Evolutionary conservation across 2,797 vertebrate genomes (phyloP).

Genomic region (Brotula barbata): DNA sequence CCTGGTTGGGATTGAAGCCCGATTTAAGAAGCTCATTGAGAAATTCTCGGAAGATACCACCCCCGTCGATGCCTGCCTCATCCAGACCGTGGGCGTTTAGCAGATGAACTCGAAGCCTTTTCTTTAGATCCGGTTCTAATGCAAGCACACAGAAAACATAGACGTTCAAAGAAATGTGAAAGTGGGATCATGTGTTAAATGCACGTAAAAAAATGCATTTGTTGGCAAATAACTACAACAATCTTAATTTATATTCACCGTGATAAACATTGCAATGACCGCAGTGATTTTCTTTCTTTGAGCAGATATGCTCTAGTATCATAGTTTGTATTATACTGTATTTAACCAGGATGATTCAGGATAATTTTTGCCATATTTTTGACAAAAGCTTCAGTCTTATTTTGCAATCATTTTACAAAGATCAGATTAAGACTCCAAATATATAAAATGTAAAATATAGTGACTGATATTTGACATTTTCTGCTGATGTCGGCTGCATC

Average conservation of each 20-base stretch:
- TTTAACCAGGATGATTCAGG: too few species aligned
- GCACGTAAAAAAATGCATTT: too few species aligned
- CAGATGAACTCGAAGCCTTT: slow-evolving; percentile 93
- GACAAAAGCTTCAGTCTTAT: background rate
- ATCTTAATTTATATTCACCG: too few species aligned
- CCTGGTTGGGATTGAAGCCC: slow-evolving; percentile 98
- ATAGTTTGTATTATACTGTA: too few species aligned
- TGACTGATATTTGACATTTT: too few species aligned
- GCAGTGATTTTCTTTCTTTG: too few species aligned
- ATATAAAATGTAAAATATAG: too few species aligned
- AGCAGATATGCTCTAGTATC: too few species aligned
- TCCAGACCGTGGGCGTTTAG: slow-evolving; percentile 96
- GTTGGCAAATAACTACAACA: too few species aligned
- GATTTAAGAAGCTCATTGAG: slow-evolving; percentile 96
- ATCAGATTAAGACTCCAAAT: background rate
- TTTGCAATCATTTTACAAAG: background rate
- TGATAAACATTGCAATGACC: too few species aligned
- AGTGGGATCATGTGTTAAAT: too few species aligned
- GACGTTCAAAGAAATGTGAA: too few species aligned
- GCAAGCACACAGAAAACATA: background rate
- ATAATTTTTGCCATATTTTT: background rate
- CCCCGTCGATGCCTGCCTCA: slow-evolving; percentile 97
- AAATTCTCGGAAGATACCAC: slow-evolving; percentile 97
- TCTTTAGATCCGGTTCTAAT: slow-evolving; percentile 94
- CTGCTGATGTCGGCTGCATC: background rate